Evolutionary conservation across 1,140 invertebrate genomes (phyloP).

Genomic region (Oncopeltus fasciatus): DNA sequence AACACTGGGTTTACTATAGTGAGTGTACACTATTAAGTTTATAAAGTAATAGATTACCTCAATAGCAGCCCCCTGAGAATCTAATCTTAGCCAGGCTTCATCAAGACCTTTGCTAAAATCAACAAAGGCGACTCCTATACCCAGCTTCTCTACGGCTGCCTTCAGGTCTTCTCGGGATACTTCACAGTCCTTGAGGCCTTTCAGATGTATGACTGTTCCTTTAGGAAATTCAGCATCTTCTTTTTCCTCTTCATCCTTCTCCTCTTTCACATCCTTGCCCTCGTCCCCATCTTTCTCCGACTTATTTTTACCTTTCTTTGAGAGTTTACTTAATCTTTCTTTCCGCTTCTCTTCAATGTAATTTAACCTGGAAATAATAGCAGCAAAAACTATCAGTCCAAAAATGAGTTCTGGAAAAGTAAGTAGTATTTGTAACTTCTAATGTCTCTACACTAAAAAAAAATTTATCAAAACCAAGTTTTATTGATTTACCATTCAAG

Average conservation of each 20-base stretch:
- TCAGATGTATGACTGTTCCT: constrained; percentile 53
- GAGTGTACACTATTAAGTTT: no score
- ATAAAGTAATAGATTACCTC: constrained; percentile 30
- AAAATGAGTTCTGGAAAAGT: neutral
- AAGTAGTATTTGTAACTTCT: neutral
- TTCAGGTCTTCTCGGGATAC: constrained; percentile 54
- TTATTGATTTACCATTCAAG: no score
- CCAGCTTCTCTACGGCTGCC: constrained; percentile 42
- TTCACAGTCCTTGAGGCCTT: constrained; percentile 38
- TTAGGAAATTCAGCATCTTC: constrained; percentile 37
- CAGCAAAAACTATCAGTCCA: constrained; percentile 12
- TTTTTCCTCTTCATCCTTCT: constrained; percentile 24
- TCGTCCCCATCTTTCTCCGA: constrained; percentile 28
- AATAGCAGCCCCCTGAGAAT: constrained; percentile 51
- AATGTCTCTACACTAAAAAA: no score
- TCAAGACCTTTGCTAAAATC: constrained; percentile 57
- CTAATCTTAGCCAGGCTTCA: constrained; percentile 53
- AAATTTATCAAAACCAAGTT: no score
- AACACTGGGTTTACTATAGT: no score
- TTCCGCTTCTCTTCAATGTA: constrained; percentile 57
- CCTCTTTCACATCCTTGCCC: constrained; percentile 17
- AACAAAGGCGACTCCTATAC: constrained; percentile 51
- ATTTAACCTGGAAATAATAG: constrained; percentile 32
- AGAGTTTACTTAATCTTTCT: constrained; percentile 36
- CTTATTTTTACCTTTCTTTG: constrained; percentile 35